Conservation (phyloP, 2,888 invertebrate species). For the Callinectes sapidus region DNA sequence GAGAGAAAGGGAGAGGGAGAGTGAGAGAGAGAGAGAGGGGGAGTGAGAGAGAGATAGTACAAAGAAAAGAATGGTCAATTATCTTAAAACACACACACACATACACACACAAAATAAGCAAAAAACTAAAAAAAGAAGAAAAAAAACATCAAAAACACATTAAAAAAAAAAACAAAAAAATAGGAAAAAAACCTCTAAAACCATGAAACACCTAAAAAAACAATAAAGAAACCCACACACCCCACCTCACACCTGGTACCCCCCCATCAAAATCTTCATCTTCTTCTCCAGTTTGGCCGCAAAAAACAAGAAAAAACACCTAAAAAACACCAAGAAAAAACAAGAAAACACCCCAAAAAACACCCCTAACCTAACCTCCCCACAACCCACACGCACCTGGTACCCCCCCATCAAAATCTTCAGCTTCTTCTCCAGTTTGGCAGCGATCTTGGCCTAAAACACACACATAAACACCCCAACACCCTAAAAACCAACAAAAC, state of each 20-base stretch:
- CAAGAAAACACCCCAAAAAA: not conserved
- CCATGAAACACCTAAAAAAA: slow-evolving; percentile 53
- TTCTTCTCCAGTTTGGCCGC: slow-evolving; percentile 99
- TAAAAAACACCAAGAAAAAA: not conserved
- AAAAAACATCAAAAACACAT: not conserved
- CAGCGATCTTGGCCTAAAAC: slow-evolving; percentile 91
- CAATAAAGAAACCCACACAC: not conserved
- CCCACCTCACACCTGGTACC: slow-evolving; percentile 19
- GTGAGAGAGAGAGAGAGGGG: not conserved
- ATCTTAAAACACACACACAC: no score
- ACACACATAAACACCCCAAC: no score
- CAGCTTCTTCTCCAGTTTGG: slow-evolving; percentile 97
- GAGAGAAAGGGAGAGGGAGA: not conserved
- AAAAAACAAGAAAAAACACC: no score
- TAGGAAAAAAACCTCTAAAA: not conserved
- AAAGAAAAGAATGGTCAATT: no score
- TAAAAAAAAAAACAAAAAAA: not conserved
- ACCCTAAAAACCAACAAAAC: no score
- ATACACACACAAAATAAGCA: no score
- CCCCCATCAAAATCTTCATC: slow-evolving; percentile 91
- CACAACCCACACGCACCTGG: slow-evolving; percentile 53
- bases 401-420: slow-evolving; percentile 89
- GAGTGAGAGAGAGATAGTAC: not conserved
- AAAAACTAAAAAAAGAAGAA: no score
- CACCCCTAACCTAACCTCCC: not conserved